Evolutionary conservation across 1,140 invertebrate genomes (phyloP).

Genomic region (Triops cancriformis): DNA sequence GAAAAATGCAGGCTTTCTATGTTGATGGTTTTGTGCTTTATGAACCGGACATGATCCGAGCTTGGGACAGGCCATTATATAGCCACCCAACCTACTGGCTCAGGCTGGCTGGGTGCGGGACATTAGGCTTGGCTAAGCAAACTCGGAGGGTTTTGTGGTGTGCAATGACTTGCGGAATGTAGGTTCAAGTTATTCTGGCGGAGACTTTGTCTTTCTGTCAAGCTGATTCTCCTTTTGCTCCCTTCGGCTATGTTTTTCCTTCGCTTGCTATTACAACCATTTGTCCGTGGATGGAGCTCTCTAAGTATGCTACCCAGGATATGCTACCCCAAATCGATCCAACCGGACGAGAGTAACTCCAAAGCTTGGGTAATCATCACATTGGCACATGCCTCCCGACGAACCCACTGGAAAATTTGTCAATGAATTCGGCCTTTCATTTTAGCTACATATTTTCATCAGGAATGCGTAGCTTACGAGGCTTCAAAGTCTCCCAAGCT

Average conservation of each 20-base stretch:
- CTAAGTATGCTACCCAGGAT: not conserved
- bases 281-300: not conserved
- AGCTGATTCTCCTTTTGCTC: not conserved
- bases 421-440: not conserved
- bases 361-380: not conserved
- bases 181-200: not conserved
- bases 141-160: slow-evolving; percentile 8
- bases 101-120: not conserved
- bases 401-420: not conserved
- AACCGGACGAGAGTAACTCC: not conserved
- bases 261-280: not conserved
- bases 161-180: slow-evolving; percentile 10
- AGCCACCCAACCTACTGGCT: not conserved
- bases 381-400: not conserved
- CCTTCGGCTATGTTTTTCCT: not conserved
- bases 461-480: no score
- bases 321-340: not conserved
- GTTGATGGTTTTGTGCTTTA: slow-evolving; percentile 6
- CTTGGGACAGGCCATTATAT: not conserved
- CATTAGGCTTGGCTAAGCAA: slow-evolving; percentile 13
- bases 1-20: slow-evolving; percentile 2
- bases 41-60: slow-evolving; percentile 12
- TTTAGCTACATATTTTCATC: no score
- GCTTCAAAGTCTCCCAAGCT: no score
- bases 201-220: not conserved